Conservation (phyloP, 2,113 vertebrate species). For the Pavo muticus region DNA sequence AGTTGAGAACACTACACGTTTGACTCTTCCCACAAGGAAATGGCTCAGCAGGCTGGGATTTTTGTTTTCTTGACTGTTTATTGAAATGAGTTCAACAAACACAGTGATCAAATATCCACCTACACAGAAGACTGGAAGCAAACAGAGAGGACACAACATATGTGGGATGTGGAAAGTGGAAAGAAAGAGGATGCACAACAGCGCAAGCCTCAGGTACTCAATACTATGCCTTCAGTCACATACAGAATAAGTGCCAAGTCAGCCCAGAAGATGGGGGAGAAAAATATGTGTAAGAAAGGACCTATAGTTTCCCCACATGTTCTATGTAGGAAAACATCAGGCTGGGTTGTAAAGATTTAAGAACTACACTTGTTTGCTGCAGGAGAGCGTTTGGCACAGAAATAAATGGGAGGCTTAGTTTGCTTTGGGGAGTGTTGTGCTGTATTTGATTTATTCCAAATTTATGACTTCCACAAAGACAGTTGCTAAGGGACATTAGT, state of each 20-base stretch:
- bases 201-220: neutral
- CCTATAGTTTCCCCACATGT: neutral
- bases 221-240: neutral
- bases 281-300: neutral
- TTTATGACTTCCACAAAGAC: conserved; percentile 23
- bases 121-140: neutral
- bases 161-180: neutral
- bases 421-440: conserved; percentile 2
- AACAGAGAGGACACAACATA: neutral
- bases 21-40: neutral
- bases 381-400: conserved; percentile 6
- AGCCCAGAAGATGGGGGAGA: neutral
- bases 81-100: neutral
- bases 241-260: neutral
- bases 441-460: conserved; percentile 37
- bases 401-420: conserved; percentile 27
- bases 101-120: neutral
- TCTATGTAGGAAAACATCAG: neutral
- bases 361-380: conserved; percentile 27
- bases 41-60: neutral
- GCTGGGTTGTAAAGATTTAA: conserved; percentile 15
- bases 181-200: neutral
- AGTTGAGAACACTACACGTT: neutral
- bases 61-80: neutral
- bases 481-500: neutral